Conservation (phyloP, 2,888 invertebrate species). For the Prosopocoilus inquinatus region DNA sequence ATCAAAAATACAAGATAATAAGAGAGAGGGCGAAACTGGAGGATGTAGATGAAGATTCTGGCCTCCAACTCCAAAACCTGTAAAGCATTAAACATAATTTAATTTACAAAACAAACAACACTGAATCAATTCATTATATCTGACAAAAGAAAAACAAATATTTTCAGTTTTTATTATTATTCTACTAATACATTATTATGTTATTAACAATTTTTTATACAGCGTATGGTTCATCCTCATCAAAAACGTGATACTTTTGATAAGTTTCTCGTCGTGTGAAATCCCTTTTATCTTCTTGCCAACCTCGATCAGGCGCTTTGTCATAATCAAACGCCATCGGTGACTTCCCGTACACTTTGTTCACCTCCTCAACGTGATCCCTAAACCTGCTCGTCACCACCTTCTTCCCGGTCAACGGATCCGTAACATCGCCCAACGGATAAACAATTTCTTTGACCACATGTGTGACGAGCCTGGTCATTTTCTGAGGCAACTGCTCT, state of each 20-base stretch:
- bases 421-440: conserved; percentile 80
- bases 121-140: too few relatives aligned
- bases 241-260: conserved; percentile 76
- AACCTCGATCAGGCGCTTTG: conserved; percentile 75
- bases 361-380: conserved; percentile 68
- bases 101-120: too few relatives aligned
- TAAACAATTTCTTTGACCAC: conserved; percentile 77
- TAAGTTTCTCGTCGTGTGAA: conserved; percentile 76
- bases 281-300: conserved; percentile 79
- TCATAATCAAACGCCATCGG: conserved; percentile 70
- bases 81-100: too few relatives aligned
- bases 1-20: too few relatives aligned
- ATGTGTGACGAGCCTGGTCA: conserved; percentile 77
- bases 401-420: conserved; percentile 80
- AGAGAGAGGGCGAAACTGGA: too few relatives aligned
- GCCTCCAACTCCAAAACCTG: too few relatives aligned
- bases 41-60: too few relatives aligned
- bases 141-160: too few relatives aligned
- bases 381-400: conserved; percentile 71
- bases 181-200: too few relatives aligned
- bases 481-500: conserved; percentile 67
- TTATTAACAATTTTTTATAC: conserved; percentile 52
- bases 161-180: too few relatives aligned
- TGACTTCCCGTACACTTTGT: conserved; percentile 68
- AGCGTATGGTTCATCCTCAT: conserved; percentile 70